Percentiles rank a stretch among this genome's conserved stretches.
phyloP scores from a whole-genome alignment of 2,888 invertebrate genomes.

The Dynastes hyllus region DNA sequence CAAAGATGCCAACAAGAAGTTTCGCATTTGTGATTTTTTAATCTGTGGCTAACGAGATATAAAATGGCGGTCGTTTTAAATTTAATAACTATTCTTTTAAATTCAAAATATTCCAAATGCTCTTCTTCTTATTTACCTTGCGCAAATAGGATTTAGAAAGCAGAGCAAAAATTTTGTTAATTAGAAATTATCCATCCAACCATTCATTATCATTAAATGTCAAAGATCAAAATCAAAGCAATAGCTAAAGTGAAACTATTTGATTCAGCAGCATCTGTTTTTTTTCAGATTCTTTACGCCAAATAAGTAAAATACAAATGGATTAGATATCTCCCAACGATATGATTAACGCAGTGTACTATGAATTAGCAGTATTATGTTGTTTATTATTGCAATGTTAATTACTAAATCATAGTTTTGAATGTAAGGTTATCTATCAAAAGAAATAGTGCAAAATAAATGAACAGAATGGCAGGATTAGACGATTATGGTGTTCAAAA shows the following conservation, averaged over 20 bases:
- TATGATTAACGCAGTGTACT: not conserved
- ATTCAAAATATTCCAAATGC: too few relatives aligned
- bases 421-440: conserved; percentile 14
- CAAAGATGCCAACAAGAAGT: too few relatives aligned
- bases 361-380: conserved; percentile 9
- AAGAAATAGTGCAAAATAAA: conserved; percentile 1
- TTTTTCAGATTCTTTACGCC: not conserved
- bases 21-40: too few relatives aligned
- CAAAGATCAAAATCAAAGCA: too few relatives aligned
- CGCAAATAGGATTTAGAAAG: too few relatives aligned
- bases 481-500: conserved; percentile 56
- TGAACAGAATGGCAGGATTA: conserved; percentile 58
- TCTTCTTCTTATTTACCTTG: too few relatives aligned
- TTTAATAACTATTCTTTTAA: too few relatives aligned
- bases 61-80: conserved; percentile 1
- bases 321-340: not conserved
- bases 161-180: too few relatives aligned
- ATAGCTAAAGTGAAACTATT: too few relatives aligned
- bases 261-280: not conserved
- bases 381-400: conserved; percentile 19
- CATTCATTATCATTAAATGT: too few relatives aligned
- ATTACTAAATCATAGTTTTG: not conserved
- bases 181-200: too few relatives aligned
- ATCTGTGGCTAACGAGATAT: too few relatives aligned
- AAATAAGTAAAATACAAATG: not conserved